Percentiles rank a stretch among this genome's conserved stretches.
phyloP scores from a whole-genome alignment of 2,113 vertebrate species.

The Neodon shergylaensis region DNA sequence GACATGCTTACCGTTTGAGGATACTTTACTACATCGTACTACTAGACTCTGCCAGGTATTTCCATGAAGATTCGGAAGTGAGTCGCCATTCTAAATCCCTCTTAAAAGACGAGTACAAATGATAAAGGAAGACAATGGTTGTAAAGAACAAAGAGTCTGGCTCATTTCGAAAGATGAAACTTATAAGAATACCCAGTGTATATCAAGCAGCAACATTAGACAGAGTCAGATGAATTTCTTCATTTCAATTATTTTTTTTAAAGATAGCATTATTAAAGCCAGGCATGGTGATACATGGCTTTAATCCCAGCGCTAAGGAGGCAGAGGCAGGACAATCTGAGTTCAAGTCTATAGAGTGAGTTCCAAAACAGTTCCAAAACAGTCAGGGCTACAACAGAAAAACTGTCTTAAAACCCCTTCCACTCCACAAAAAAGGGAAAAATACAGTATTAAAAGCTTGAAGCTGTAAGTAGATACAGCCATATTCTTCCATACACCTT shows the following conservation, averaged over 20 bases:
- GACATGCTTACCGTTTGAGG: conserved; percentile 49
- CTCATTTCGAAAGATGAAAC: background rate
- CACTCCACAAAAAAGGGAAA: background rate
- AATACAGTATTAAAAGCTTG: conserved; percentile 26
- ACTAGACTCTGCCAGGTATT: conserved; percentile 29
- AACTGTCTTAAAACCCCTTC: background rate
- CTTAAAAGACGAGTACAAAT: conserved; percentile 39
- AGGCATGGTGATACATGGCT: no score
- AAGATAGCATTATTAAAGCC: background rate
- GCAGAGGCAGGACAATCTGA: background rate
- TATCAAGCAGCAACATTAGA: background rate
- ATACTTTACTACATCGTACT: conserved; percentile 1
- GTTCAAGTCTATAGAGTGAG: background rate
- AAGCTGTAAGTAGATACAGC: background rate
- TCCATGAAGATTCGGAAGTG: conserved; percentile 40
- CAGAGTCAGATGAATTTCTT: background rate
- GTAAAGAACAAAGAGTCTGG: conserved; percentile 5
- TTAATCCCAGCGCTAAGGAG: background rate
- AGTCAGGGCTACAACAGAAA: background rate
- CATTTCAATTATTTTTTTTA: conserved; percentile 13
- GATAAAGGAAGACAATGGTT: conserved; percentile 33
- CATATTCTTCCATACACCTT: background rate
- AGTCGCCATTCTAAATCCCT: conserved; percentile 32
- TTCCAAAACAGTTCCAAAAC: background rate
- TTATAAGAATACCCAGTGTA: background rate